phyloP scores from a whole-genome alignment of 2,888 invertebrate genomes.

The Drosophila anomelani region DNA sequence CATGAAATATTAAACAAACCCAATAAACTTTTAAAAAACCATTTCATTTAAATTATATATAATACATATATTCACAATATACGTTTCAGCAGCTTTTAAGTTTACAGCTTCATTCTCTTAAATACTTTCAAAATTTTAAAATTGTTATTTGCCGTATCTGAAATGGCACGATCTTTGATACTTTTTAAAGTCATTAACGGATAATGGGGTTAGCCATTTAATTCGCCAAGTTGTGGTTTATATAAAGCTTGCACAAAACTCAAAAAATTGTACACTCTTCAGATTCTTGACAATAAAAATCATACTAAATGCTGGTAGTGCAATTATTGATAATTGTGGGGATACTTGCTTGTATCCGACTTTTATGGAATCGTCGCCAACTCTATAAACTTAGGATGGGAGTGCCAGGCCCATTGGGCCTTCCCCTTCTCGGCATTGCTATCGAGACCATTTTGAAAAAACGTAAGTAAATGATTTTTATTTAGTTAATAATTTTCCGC shows the following conservation, averaged over 20 bases:
- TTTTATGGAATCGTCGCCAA: slow-evolving; percentile 72
- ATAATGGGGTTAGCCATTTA: neutral
- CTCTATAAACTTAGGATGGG: slow-evolving; percentile 65
- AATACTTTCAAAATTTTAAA: no score
- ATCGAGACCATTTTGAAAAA: slow-evolving; percentile 44
- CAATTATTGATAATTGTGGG: slow-evolving; percentile 40
- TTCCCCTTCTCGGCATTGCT: slow-evolving; percentile 70
- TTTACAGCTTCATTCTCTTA: neutral
- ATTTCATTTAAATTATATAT: no score
- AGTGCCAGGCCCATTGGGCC: slow-evolving; percentile 70
- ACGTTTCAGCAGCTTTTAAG: no score
- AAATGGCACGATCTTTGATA: neutral
- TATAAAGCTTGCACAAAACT: neutral
- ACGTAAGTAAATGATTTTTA: slow-evolving; percentile 44
- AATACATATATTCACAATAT: no score
- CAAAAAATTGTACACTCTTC: neutral
- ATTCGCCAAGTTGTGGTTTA: neutral
- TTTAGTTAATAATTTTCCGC: accelerated
- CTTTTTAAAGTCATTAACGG: neutral
- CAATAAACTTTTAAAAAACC: no score
- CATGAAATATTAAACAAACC: no score
- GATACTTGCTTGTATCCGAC: slow-evolving; percentile 58
- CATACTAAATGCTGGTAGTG: slow-evolving; percentile 28
- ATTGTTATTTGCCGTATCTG: no score
- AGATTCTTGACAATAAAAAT: neutral